Percentiles rank a stretch among this genome's conserved stretches.
phyloP scores from a whole-genome alignment of 2,797 vertebrate species.

The Eleutherodactylus coqui region DNA sequence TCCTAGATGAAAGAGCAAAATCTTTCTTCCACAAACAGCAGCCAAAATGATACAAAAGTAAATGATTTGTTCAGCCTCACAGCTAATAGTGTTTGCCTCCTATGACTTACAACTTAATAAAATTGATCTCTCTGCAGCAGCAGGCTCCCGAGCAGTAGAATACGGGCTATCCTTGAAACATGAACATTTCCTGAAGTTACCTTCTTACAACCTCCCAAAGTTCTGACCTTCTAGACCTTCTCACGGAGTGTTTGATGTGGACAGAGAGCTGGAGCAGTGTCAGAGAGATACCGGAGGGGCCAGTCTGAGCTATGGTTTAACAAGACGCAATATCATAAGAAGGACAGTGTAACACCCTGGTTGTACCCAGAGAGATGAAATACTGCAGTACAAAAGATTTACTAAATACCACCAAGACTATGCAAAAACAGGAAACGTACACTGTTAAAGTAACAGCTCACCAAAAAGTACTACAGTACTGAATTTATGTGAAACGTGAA shows the following conservation, averaged over 20 bases:
- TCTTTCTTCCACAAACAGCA: constrained; percentile 41
- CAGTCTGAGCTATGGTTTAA: constrained; percentile 6
- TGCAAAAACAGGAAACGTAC: background rate
- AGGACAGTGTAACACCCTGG: constrained; percentile 4
- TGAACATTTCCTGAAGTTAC: constrained; percentile 76
- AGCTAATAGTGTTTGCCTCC: constrained; percentile 70
- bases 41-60: constrained; percentile 63
- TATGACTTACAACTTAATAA: constrained; percentile 73
- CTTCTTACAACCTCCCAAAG: constrained; percentile 74
- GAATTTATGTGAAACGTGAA: no score
- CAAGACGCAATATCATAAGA: constrained; percentile 22
- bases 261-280: constrained; percentile 54
- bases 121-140: constrained; percentile 73
- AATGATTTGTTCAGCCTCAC: constrained; percentile 69
- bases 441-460: background rate
- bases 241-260: constrained; percentile 70
- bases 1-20: background rate
- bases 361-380: background rate
- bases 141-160: constrained; percentile 75
- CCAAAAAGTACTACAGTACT: background rate
- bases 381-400: background rate
- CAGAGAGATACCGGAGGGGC: constrained; percentile 15
- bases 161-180: constrained; percentile 76
- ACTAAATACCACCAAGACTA: background rate
- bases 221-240: constrained; percentile 70